Conservation (phyloP, 2,888 invertebrate genomes). For the Lasioglossum zephyrum region DNA sequence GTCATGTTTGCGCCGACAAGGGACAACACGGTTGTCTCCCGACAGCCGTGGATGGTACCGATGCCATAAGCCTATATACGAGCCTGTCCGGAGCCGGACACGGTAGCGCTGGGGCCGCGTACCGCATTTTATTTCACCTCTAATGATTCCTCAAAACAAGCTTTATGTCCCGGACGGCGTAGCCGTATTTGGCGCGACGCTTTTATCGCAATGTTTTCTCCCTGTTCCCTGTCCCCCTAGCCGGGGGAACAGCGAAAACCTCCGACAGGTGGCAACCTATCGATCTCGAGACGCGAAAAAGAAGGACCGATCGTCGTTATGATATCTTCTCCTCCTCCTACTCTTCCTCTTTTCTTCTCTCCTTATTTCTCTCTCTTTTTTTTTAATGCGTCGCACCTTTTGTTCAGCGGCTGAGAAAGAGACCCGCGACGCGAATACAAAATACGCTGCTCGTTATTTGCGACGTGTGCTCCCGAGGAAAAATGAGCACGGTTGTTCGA, state of each 20-base stretch:
- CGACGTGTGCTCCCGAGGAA: background rate
- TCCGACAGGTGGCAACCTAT: slow-evolving; percentile 68
- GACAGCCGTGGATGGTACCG: slow-evolving; percentile 60
- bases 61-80: slow-evolving; percentile 66
- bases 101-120: slow-evolving; percentile 58
- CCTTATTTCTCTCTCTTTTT: slow-evolving; percentile 22
- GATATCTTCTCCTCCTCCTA: slow-evolving; percentile 32
- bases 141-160: slow-evolving; percentile 79
- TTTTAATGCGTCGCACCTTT: slow-evolving; percentile 50
- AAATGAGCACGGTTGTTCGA: background rate
- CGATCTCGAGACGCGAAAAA: slow-evolving; percentile 54
- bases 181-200: slow-evolving; percentile 76
- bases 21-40: slow-evolving; percentile 54
- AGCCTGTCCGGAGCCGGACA: slow-evolving; percentile 56
- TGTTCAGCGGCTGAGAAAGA: slow-evolving; percentile 37
- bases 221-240: slow-evolving; percentile 51
- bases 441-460: slow-evolving; percentile 36
- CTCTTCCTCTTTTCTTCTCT: background rate
- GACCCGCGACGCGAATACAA: slow-evolving; percentile 38
- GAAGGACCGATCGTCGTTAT: slow-evolving; percentile 61
- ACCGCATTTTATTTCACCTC: slow-evolving; percentile 69
- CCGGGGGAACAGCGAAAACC: slow-evolving; percentile 54
- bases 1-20: slow-evolving; percentile 46
- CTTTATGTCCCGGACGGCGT: slow-evolving; percentile 72
- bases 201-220: slow-evolving; percentile 75